These are phyloP conservation scores for Drosophila setifemur DNA, from an alignment of 1,140 invertebrate genomes.

Conservation along the genomic window DNA sequence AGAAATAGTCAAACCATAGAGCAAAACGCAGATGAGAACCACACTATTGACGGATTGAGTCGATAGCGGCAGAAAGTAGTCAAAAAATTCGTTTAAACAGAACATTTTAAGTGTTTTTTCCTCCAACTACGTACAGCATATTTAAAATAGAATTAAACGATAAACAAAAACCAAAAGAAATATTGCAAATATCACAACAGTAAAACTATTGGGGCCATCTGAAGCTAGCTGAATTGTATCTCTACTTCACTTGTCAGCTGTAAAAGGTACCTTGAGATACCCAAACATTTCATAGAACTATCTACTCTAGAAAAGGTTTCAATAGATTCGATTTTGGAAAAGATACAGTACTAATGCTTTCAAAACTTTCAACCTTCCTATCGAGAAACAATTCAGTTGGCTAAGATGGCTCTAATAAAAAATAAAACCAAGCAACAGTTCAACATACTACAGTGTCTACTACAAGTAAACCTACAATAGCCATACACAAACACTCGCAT, in stretches of 20 bases:
- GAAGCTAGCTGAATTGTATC: conserved; percentile 14
- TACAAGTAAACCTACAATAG: conserved; percentile 79
- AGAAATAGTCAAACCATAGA: conserved; percentile 75
- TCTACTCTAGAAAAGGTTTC: not conserved
- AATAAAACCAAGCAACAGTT: conserved; percentile 64
- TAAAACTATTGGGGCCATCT: conserved; percentile 34
- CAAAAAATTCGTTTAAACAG: conserved; percentile 68
- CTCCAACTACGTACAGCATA: conserved; percentile 80
- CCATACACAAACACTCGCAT: conserved; percentile 64
- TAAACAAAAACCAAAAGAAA: conserved; percentile 66
- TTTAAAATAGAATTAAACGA: conserved; percentile 70
- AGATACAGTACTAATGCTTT: too few relatives aligned
- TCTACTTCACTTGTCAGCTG: not conserved
- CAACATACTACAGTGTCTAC: conserved; percentile 78
- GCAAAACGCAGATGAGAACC: conserved; percentile 37
- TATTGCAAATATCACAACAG: conserved; percentile 69
- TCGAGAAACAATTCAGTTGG: conserved; percentile 10
- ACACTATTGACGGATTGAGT: not conserved
- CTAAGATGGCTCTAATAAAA: conserved; percentile 17
- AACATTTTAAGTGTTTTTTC: conserved; percentile 81
- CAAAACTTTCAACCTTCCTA: not conserved
- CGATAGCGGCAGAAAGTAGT: conserved; percentile 21
- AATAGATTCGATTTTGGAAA: not conserved
- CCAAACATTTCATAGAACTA: not conserved
- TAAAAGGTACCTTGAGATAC: not conserved